Base-by-base conservation (phyloP, 2,797 vertebrate genomes). In the Notolepis coatsorum region DNA sequence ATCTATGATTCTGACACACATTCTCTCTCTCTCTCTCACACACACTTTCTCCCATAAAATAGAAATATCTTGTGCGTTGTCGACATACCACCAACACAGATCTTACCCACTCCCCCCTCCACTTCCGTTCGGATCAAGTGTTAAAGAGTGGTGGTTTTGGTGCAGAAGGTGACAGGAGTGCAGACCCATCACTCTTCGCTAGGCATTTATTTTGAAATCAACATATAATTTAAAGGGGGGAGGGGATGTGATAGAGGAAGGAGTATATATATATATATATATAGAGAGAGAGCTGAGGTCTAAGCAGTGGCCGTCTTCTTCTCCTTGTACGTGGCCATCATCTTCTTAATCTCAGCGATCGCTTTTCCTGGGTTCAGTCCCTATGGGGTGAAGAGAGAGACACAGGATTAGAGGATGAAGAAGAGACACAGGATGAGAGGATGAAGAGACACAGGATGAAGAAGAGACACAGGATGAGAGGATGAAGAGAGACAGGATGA, bases 261-360 rank as follows among this genome's bases (percentile, higher is more conserved):
- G n/a, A n/a, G n/a, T n/a, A n/a, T n/a, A n/a, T n/a, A n/a, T 13
- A 20, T n/a, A 39, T 45, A n/a, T 46, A 52, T 59, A 25, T 18
- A 57, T 0, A 35, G 10, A 24, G 41, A 2, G 20, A 25, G 0
- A 13, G 13, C 15, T 0, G 23, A 28, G 5, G 33, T 3, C 63
- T 92, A n/a, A 6, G 73, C 88, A 0, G 80, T 5, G 0, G 88
- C 86, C 0, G 73, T 79, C 71, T 85, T 93, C 83, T 93, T 95
- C 77, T 96, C 91, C 61, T 95, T 95, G 78, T 98, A 96, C 0
- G 92, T 94, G 0, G 94, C 95, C 97, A 98, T 98, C 96, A 98
- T 96, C 81, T 97, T 98, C 91, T 98, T 98, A 82, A 98, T 97
- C 84, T 98, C 96, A 0, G 96, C 95, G 4, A 98, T 98, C 0